Base-by-base conservation (phyloP, 2,888 invertebrate species). In the Andrena minutula region DNA sequence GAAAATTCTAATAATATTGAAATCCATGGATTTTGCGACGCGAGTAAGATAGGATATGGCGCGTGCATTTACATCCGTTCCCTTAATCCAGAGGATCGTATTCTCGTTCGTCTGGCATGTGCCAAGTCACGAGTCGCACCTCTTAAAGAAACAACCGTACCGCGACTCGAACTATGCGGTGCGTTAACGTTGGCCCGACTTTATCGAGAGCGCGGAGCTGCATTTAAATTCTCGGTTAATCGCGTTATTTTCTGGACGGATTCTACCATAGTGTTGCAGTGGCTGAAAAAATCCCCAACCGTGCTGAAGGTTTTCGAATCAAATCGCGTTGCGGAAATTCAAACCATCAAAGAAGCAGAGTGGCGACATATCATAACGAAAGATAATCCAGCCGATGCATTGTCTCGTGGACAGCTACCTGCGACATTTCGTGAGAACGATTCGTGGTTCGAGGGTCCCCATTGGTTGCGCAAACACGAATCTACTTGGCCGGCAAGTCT, bases 101-200 rank as follows among this genome's bases (percentile, higher is more conserved):
- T 41, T 10, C 0, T 7, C 10, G 47, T 8, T 0, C 53, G 49
- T 2, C 16, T 79, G 0, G 10, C 64, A 2, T 73, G 73, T 2
- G 56, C 73, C n/a, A 79, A 79, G 66, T 79, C 79, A 0, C 68
- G 70, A 0, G 70, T 79, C 1, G 79, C 78, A 12, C 72, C 72
- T 0, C 30, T 78, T 1, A 79, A 74, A 56, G 32, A 16, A 0
- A 5, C 56, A 4, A 73, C 41, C 0, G 6, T 69, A 1, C 60
- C 78, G 0, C 72, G 78, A 3, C 26, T 73, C 1, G 78, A 78
- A 60, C 23, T 74, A 2, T 79, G 74, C n/a, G 69, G 35, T 0
- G 73, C 73, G 6, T 2, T 2, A 1, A 23, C 73, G 8, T 7
- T 73, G 1, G 32, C 51, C 0, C 4, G 10, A 0, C 28, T 77